These are phyloP conservation scores for Rousettus madagascariensis DNA, from an alignment of 2,797 vertebrate species.

Conservation along the genomic window DNA sequence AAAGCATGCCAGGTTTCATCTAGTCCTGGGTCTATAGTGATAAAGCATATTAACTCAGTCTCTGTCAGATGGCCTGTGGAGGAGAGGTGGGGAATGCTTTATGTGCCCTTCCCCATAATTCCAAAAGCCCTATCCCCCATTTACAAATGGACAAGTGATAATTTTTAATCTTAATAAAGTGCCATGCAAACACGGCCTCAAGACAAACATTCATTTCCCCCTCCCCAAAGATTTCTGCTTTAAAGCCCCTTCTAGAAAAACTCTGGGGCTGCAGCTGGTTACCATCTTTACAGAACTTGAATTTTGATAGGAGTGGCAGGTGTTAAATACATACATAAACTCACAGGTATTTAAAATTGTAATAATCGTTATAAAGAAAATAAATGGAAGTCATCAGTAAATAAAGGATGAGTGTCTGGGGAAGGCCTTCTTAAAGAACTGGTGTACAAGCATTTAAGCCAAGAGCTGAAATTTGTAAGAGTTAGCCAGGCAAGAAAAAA, in stretches of 20 bases:
- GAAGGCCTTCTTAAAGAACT: not conserved
- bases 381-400: not conserved
- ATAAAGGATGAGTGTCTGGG: not conserved
- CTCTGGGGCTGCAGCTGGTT: not conserved
- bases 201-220: not conserved
- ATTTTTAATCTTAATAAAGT: not conserved
- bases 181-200: not conserved
- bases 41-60: not conserved
- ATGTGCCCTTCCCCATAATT: not conserved
- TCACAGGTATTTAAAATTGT: not conserved
- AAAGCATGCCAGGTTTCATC: not conserved
- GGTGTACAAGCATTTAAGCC: not conserved
- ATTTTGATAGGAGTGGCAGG: not conserved
- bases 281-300: not conserved
- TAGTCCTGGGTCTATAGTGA: not conserved
- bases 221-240: not conserved
- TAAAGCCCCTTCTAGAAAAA: conserved; percentile 1
- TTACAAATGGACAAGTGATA: not conserved
- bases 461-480: not conserved
- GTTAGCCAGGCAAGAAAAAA: not conserved
- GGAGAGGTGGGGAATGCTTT: not conserved
- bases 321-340: not conserved
- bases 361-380: not conserved
- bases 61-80: not conserved
- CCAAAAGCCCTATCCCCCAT: not conserved